Conservation (phyloP, 2,113 vertebrate species). For the Chionis minor region DNA sequence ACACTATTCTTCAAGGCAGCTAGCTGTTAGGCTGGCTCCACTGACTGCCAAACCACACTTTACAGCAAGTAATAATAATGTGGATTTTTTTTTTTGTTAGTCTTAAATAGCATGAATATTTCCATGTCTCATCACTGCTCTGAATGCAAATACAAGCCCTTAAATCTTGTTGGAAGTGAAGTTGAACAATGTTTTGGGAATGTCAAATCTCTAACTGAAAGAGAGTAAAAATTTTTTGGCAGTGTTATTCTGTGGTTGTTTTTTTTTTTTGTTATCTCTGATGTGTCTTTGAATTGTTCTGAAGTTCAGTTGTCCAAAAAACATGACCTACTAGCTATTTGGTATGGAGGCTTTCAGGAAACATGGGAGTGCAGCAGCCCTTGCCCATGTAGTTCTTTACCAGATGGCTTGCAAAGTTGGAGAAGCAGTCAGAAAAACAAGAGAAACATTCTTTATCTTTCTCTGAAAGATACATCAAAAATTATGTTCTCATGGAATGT, state of each 20-base stretch:
- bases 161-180: not conserved
- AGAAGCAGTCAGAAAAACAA: not conserved
- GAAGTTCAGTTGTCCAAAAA: not conserved
- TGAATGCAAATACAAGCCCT: not conserved
- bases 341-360: not conserved
- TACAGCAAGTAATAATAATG: not conserved
- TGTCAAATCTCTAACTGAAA: not conserved
- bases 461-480: not conserved
- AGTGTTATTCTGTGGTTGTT: not conserved
- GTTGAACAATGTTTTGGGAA: not conserved
- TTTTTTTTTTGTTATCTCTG: not conserved
- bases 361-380: not conserved
- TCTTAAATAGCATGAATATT: not conserved
- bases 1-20: not conserved
- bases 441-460: not conserved
- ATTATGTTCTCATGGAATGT: not conserved
- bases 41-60: not conserved
- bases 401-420: not conserved
- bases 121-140: not conserved
- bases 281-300: not conserved
- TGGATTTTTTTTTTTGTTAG: not conserved
- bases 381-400: accelerated
- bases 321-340: not conserved
- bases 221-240: not conserved
- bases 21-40: not conserved